Evolutionary conservation across 2,797 vertebrate species (phyloP).

Genomic region (Parambassis ranga): DNA sequence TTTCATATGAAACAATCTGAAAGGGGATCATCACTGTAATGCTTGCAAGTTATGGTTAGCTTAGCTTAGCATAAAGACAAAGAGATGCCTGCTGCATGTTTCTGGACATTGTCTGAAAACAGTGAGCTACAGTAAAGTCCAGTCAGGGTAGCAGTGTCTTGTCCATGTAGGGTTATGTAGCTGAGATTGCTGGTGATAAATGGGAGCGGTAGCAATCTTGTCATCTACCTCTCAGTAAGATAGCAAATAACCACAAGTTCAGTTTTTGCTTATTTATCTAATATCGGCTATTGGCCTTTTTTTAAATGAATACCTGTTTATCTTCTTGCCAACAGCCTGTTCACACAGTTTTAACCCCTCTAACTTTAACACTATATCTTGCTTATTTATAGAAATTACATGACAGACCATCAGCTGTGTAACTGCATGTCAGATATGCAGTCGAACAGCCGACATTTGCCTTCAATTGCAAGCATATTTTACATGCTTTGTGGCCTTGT

Average conservation of each 20-base stretch:
- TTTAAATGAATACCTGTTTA: not conserved
- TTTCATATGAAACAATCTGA: not conserved
- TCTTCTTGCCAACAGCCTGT: not conserved
- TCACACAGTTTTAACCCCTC: not conserved
- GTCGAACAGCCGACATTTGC: constrained; percentile 1
- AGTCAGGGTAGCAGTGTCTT: too few species aligned
- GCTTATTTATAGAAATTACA: not conserved
- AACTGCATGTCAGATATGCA: too few species aligned
- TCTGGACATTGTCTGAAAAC: too few species aligned
- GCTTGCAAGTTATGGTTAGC: not conserved
- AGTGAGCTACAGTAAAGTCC: too few species aligned
- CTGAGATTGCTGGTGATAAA: not conserved
- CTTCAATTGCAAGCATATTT: not conserved
- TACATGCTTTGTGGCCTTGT: constrained; percentile 1
- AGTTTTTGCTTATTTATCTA: too few species aligned
- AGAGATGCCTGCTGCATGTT: too few species aligned
- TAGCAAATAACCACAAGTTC: too few species aligned
- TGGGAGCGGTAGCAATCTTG: not conserved
- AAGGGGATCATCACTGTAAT: too few species aligned
- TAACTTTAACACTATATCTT: not conserved
- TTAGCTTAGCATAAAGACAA: too few species aligned
- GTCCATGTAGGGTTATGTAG: too few species aligned
- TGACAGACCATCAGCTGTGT: not conserved
- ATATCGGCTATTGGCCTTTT: not conserved
- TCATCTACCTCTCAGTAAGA: too few species aligned